Evolutionary conservation across 2,797 vertebrate species (phyloP), one percentile per base, ranked within the genome.

Genomic region (Knipowitschia caucasica): DNA sequence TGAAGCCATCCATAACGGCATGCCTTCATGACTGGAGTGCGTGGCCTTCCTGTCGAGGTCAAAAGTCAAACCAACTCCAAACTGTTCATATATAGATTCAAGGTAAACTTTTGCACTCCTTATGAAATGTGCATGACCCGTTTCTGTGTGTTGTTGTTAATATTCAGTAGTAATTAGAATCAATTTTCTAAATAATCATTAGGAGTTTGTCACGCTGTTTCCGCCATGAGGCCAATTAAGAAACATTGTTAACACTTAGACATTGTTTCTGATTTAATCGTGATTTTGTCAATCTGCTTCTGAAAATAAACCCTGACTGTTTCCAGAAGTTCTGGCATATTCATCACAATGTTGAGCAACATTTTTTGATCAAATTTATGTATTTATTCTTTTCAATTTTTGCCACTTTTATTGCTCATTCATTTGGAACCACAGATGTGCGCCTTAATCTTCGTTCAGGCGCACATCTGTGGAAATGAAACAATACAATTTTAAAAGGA

Each of bases 41-140:
- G 31, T 72, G 77, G 71, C 70, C 69, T 63, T 54, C 23, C 47
- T 57, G 49, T 67, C 30, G n/a, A 58, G 64, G 71, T 76, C 73
- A 80, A 44, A 67, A 58, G 47, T 40, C 50, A 79, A 69, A 62
- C 35, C 33, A 64, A 64, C 50, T 1, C 17, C 50, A 42, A 24
- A 21, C 4, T 50, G 39, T 3, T 31, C 42, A 8, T 44, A 30
- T 24, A 2, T 31, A 49, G 26, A 9, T 20, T 20, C 27, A 47
- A 20, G 44, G 43, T 5, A 4, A 14, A 29, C 42, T 26, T 12
- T 15, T 11, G 8, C 8, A 24, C 1, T 24, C 12, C 14, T 38
- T 7, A 23, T 21, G 40, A 25, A 25, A 7, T n/a, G 4, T 25
- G 40, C 6, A 24, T 24, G 35, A 38, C 9, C 5, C 20, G 14